A percentile compares a stretch with the other conserved stretches of the same genome.
phyloP scores from a whole-genome alignment of 2,797 vertebrate genomes.

The Lithobates sylvaticus region DNA sequence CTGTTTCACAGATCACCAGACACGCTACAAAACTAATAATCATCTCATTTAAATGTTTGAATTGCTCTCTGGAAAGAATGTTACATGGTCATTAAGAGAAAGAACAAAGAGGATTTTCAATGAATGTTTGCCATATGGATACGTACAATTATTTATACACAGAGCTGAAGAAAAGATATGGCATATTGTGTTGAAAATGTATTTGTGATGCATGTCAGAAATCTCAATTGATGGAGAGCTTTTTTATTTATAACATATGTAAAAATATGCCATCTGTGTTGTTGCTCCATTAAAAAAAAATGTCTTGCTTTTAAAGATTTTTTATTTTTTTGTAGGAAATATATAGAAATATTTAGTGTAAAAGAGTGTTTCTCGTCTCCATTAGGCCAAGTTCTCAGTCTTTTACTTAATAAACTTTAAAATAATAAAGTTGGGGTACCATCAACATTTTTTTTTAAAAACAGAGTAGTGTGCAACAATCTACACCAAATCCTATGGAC shows the following conservation, averaged over 20 bases:
- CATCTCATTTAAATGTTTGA: not conserved
- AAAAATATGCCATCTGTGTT: constrained; percentile 38
- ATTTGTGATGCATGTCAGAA: constrained; percentile 34
- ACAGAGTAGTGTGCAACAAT: too few relatives aligned
- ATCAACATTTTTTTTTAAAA: too few relatives aligned
- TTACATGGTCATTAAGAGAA: constrained; percentile 6
- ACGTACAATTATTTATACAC: constrained; percentile 6
- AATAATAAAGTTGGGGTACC: too few relatives aligned
- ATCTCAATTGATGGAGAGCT: constrained; percentile 2
- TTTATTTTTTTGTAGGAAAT: not conserved
- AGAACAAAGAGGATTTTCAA: not conserved
- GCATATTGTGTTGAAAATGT: constrained; percentile 23
- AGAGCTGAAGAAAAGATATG: constrained; percentile 15
- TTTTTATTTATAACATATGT: constrained; percentile 25
- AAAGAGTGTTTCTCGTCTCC: not conserved
- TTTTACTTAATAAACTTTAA: not conserved
- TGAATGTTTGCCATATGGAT: constrained; percentile 45
- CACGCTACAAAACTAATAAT: not conserved
- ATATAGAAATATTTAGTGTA: not conserved
- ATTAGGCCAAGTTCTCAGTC: not conserved
- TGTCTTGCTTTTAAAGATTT: not conserved
- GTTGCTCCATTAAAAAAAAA: not conserved
- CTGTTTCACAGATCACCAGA: not conserved
- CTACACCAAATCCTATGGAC: too few relatives aligned
- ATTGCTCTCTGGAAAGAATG: not conserved